Base-by-base conservation (phyloP, 2,113 vertebrate genomes). In the Lasiurus cinereus region DNA sequence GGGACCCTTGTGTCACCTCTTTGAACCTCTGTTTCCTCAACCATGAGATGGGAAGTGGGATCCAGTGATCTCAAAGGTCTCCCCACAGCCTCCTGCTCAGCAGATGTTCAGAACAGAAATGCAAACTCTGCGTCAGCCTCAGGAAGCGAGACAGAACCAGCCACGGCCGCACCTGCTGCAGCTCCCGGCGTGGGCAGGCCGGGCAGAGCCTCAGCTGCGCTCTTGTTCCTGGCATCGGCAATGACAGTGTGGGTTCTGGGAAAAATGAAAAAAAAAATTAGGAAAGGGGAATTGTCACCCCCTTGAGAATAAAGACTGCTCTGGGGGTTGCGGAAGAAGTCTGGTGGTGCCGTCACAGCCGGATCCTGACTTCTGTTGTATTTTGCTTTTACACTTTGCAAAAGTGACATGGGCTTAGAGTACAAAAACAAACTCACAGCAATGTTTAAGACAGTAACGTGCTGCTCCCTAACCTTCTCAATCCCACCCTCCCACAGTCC, bases 191-290 rank as follows among this genome's bases (percentile, higher is more conserved):
- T 39, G 39, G 39, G 39, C 39, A 39, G n/a, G 48, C 15, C 14
- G n/a, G 0, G 21, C 31, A 19, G 8, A 2, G 22, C 11, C 69
- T 64, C 5, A 5, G 67, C 59, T 11, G 24, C 0, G 16, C 16
- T 22, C 16, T 1, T 90, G 24, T 67, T 78, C n/a, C n/a, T 12
- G 13, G 52, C 22, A 39, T 43, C 76, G 43, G 64, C 56, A 48
- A 22, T 15, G 46, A 89, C 22, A 62, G 76, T 29, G 62, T 3
- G 5, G 6, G n/a, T 76, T 72, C n/a, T 70, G 72, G 50, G 83
- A 43, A 89, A 85, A 24, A 77, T 11, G 73, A 22, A 11, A 39
- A 39, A n/a, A 18, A 46, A 64, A 46, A 43, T 13, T 21, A 59
- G 8, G 11, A 43, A 48, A 93, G 62, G 31, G 69, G 54, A 83